Evolutionary conservation across 2,888 invertebrate species (phyloP), one percentile per base, ranked within the genome.

Genomic region (Pachymerium ferrugineum): DNA sequence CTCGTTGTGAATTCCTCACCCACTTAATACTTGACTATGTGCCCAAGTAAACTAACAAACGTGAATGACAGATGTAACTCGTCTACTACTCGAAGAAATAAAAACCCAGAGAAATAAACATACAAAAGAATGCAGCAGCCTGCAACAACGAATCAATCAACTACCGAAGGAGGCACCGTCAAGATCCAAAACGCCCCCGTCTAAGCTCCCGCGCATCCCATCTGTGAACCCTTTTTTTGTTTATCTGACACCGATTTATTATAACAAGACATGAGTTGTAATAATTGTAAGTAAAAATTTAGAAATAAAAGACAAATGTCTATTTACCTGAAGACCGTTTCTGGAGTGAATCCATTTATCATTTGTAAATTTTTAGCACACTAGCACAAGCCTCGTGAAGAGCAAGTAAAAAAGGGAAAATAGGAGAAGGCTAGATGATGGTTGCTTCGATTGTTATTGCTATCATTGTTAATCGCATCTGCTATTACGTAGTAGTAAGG

Each of bases 71-170:
- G 47, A 47, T 47, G 47, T 19, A 47, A 47, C 47, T 22, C 22
- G 19, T 47, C 47, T 47, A 22, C 1, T 22, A 16, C 5, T 16
- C 19, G 47, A 47, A 16, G 47, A 22, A 47, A 47, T 22, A 8
- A 47, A 47, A 5, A 47, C 16, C 22, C 47, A 19, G 47, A 47
- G 47, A 47, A 47, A 47, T 19, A 47, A 47, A 47, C 47, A 47
- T 47, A 47, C 19, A 47, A 47, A 47, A 16, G 47, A 47, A 47
- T 47, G 14, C 47, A 22, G 47, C 47, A 22, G 47, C 16, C 47
- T 47, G 47, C 47, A 47, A 47, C 47, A 47, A 22, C 47, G 47
- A 47, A 47, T 47, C 47, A 47, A 47, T 47, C 47, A 47, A 47
- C 47, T 47, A 47, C 47, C 47, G 47, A 47, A 47, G 19, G 19